Base-by-base conservation (phyloP, 1,140 invertebrate genomes). In the Calliphora vicina region DNA sequence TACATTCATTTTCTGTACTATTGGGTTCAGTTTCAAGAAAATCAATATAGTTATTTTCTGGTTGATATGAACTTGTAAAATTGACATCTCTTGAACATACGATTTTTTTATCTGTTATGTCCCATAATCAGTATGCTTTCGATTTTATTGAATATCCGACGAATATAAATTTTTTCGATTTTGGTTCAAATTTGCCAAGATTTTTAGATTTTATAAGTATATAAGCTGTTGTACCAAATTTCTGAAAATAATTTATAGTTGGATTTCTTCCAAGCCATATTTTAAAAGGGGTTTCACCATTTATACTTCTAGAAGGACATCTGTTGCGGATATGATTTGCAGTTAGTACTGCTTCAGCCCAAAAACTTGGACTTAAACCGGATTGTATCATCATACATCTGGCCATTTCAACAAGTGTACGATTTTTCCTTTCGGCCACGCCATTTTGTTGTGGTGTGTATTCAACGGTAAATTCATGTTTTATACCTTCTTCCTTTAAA, bases 191-290 rank as follows among this genome's bases (percentile, higher is more conserved):
- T 71, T 84, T 84, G 35, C 78, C 74, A 17, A 23, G 50, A 1
- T 9, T 17, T 35, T 78, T 84, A 82, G 17, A 57, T 83, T 84
- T 84, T 25, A 85, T 74, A 9, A 85, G 43, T 25, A 74, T 73
- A 85, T 85, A 86, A 20, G 80, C 87, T 50, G 10, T 82, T 45
- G 85, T 86, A 2, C 88, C 89, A 85, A 90, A 91, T 13, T 88
- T 23, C 78, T 85, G 78, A 13, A 91, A 67, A 80, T 90, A 84
- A 42, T 82, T 84, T 0, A 91, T 73, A 80, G 89, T 83, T 27
- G 88, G 87, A 76, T 87, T 91, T 80, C 83, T 84, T 5, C 85
- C 85, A 74, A 82, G 86, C 84, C 89, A 91, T 12, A 86, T 25
- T 83, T 91, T 89, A 50, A 87, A 81, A 9, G 90, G 90, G 8